Conservation (phyloP, 2,113 vertebrate genomes). For the Erythrocercus mccallii region DNA sequence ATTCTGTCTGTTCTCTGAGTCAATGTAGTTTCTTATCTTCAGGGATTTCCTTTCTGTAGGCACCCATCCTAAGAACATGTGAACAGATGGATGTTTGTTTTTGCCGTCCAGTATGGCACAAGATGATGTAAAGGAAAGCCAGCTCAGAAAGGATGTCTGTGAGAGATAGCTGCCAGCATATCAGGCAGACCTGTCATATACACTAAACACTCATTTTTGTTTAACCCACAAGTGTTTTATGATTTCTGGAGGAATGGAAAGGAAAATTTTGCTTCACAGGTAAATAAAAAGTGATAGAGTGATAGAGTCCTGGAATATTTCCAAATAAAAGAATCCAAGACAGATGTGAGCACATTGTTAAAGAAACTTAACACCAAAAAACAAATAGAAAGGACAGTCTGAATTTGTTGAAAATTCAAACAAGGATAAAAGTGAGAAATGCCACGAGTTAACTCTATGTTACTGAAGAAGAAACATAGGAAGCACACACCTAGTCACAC, state of each 20-base stretch:
- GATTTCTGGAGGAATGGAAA: not conserved
- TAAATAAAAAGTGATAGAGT: not conserved
- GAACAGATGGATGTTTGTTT: not conserved
- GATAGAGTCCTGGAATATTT: not conserved
- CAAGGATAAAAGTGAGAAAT: not conserved
- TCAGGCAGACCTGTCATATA: not conserved
- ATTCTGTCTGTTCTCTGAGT: not conserved
- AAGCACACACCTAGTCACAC: not conserved
- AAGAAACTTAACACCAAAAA: not conserved
- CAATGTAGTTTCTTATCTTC: not conserved
- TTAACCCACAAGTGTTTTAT: not conserved
- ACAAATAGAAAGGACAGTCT: not conserved
- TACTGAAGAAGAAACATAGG: not conserved
- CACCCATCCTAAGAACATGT: not conserved
- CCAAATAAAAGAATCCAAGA: not conserved
- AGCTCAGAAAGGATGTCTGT: not conserved
- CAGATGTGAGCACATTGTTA: not conserved
- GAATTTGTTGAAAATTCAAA: not conserved
- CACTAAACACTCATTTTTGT: not conserved
- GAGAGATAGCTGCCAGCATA: not conserved
- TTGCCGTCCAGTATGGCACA: not conserved
- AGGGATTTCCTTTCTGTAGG: not conserved
- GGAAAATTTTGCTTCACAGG: not conserved
- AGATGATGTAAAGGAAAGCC: not conserved
- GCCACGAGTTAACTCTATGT: rapidly evolving